Percentiles rank a stretch among this genome's conserved stretches.
These are phyloP conservation scores for Tetragnatha montana DNA, from an alignment of 2,888 invertebrate genomes.

Conservation along the genomic window DNA sequence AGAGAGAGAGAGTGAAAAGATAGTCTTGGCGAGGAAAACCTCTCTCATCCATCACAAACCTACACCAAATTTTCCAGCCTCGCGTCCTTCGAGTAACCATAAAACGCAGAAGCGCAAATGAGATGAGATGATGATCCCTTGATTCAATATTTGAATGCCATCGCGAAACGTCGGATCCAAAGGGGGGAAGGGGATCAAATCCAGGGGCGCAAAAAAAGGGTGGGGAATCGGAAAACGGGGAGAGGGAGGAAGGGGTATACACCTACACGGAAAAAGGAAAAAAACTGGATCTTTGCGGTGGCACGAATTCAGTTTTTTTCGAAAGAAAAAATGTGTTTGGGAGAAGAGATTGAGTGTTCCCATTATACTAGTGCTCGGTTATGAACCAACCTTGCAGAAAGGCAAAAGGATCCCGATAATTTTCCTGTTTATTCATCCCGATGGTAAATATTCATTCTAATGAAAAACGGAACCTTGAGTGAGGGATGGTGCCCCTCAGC, in stretches of 20 bases:
- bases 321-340: constrained; percentile 39
- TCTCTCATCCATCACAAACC: constrained; percentile 10
- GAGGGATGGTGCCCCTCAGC: not conserved
- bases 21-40: constrained; percentile 11
- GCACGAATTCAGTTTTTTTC: constrained; percentile 49
- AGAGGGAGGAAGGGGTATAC: constrained; percentile 9
- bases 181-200: not conserved
- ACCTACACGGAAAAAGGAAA: constrained; percentile 30
- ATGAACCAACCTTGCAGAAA: constrained; percentile 7
- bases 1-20: not conserved
- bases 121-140: constrained; percentile 59
- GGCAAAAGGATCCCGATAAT: constrained; percentile 34
- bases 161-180: constrained; percentile 25
- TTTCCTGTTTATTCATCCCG: constrained; percentile 46
- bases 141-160: constrained; percentile 67
- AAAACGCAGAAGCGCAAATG: constrained; percentile 56
- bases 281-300: constrained; percentile 19
- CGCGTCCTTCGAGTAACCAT: constrained; percentile 43
- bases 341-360: constrained; percentile 27
- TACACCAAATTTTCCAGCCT: not conserved
- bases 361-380: constrained; percentile 7
- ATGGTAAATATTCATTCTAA: constrained; percentile 62
- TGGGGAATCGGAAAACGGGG: constrained; percentile 22
- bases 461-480: constrained; percentile 26
- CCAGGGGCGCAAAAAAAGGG: constrained; percentile 3